phyloP scores from a whole-genome alignment of 2,797 vertebrate genomes.

The Saxicola maurus region DNA sequence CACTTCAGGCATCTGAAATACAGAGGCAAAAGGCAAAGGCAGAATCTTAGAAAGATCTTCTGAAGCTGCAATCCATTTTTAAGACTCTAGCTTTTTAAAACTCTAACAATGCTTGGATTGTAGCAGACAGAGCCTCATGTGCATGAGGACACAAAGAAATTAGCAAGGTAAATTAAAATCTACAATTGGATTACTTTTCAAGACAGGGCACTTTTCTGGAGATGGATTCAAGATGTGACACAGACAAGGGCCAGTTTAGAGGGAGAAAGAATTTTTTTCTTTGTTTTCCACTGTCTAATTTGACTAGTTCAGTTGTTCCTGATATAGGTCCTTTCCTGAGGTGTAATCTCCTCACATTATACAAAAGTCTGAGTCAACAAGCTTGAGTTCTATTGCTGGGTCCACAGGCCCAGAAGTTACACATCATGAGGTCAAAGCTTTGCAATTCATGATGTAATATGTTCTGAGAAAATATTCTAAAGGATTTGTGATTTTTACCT shows the following conservation, averaged over 20 bases:
- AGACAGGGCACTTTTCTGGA: background rate
- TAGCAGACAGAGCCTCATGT: background rate
- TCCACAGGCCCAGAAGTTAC: background rate
- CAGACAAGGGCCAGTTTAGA: background rate
- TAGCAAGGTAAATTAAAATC: background rate
- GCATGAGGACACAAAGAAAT: background rate
- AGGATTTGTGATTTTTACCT: background rate
- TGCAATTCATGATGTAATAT: background rate
- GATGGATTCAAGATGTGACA: background rate
- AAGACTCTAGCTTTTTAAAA: background rate
- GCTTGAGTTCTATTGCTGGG: background rate
- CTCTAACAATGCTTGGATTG: background rate
- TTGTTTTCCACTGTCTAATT: background rate
- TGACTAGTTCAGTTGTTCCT: background rate
- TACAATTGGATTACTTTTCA: background rate
- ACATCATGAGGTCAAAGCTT: background rate
- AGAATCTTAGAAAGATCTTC: background rate
- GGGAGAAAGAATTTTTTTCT: background rate
- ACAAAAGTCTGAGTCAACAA: background rate
- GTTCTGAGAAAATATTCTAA: background rate
- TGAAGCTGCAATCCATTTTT: background rate
- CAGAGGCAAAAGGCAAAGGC: background rate
- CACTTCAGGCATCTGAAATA: background rate
- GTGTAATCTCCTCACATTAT: background rate
- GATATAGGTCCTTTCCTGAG: background rate